Base-by-base conservation (phyloP, 2,888 invertebrate genomes). In the Lysandra bellargus region DNA sequence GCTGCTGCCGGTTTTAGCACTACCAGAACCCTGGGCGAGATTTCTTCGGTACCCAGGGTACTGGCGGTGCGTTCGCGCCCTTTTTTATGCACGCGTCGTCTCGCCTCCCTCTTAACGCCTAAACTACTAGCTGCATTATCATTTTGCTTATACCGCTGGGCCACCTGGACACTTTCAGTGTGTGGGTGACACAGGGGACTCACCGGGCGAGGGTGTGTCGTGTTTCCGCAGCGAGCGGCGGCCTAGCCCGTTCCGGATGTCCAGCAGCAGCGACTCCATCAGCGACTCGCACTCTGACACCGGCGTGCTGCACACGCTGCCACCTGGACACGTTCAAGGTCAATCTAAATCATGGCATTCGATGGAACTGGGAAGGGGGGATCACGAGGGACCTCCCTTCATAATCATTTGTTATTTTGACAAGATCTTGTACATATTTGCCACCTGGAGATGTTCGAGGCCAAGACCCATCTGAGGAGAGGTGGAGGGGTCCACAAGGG, bases 191-290 rank as follows among this genome's bases (percentile, higher is more conserved):
- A 6, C 33, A 33, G 9, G 49, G 44, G 44, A 69, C 81, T 86
- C 82, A 91, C 93, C 94, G 79, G 94, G 94, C 0, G 94, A 93
- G 0, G 94, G 94, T 1, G 87, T 87, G 64, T 92, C 93, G 69
- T 91, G 91, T 30, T 89, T 86, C 17, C 93, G 86, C 75, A 92
- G 83, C 0, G 93, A 94, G 7, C 94, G 91, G 80, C 96, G 94
- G 17, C 96, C 95, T 82, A 96, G 95, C 37, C 96, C 96, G 81
- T 95, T 95, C 83, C 97, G 94, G 77, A 97, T 96, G 89, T 98
- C 98, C 86, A 97, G 95, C 76, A 97, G 95, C 17, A 97, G 95
- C n/a, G 97, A 96, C 86, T 98, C 98, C 90, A 97, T 96, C 40
- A 97, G 90, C 76, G 96, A 95, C 84, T 96, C 96, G 84, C 96